phyloP scores from a whole-genome alignment of 2,113 vertebrate species.

The Pseudolaguvia tuberculata region DNA sequence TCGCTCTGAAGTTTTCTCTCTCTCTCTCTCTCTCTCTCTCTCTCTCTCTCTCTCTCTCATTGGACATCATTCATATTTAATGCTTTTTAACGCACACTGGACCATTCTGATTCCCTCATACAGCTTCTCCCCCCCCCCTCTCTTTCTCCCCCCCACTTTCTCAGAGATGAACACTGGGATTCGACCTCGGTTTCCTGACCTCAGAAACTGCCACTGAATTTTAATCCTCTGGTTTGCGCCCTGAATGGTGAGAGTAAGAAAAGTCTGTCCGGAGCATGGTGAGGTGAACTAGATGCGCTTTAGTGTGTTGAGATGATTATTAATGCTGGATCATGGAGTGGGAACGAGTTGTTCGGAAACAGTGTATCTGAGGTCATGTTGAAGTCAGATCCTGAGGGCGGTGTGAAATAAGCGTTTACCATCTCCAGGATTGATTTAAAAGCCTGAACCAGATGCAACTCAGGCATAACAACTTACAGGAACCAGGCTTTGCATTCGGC shows the following conservation, averaged over 20 bases:
- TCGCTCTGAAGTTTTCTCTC: too few relatives aligned
- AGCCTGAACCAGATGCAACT: not conserved
- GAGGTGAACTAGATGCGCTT: not conserved
- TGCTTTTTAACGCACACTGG: slow-evolving; percentile 33
- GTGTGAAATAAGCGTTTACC: slow-evolving; percentile 3
- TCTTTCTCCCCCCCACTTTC: not conserved
- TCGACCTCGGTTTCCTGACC: not conserved
- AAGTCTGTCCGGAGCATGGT: not conserved
- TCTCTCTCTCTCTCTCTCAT: slow-evolving; percentile 5
- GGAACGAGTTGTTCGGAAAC: not conserved
- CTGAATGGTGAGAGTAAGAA: not conserved
- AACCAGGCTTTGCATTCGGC: slow-evolving; percentile 7
- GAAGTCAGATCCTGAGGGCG: slow-evolving; percentile 9
- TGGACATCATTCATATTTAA: slow-evolving; percentile 51
- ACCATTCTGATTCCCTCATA: slow-evolving; percentile 17
- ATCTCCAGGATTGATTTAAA: slow-evolving; percentile 6
- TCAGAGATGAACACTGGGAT: not conserved
- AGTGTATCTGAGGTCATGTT: not conserved
- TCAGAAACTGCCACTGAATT: not conserved
- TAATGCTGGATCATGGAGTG: slow-evolving; percentile 5
- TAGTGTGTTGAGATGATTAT: slow-evolving; percentile 25
- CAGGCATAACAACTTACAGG: slow-evolving; percentile 25
- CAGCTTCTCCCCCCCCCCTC: slow-evolving; percentile 1
- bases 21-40: too few relatives aligned
- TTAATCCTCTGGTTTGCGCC: not conserved